Evolutionary conservation across 2,888 invertebrate species (phyloP), one percentile per base, ranked within the genome.

Genomic region (Leucania comma): DNA sequence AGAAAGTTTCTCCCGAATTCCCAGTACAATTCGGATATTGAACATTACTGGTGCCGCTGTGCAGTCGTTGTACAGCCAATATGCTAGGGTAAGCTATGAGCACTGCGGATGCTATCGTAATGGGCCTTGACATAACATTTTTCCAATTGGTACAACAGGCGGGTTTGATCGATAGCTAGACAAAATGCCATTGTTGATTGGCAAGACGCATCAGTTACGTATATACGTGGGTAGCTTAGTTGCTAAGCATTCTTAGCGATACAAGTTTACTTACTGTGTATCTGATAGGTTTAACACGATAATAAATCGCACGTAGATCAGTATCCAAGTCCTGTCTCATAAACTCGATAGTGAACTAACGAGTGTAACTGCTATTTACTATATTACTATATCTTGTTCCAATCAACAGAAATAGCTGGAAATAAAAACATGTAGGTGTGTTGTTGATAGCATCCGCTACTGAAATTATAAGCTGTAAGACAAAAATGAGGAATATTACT

Each of bases 291-390:
- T 65, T 70, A 72, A 65, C 63, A 61, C 61, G 26, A 71, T 72
- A 68, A 83, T 83, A 80, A 76, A 83, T 85, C 70, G 73, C 80
- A 79, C 81, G 78, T 78, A 81, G 78, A 78, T 79, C 77, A 58
- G 61, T 69, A 80, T 75, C 77, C 63, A 68, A 62, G 65, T 50
- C 69, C 54, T 75, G 80, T 75, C 78, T 70, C 78, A 68, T 82
- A 83, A 78, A 79, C 75, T 80, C n/a, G 80, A 67, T 71, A 62
- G 68, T 71, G 48, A 75, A 63, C 71, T 72, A 76, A 78, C 75
- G 59, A 71, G 68, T 81, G 54, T 29, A 51, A 71, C 69, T 63
- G 65, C 64, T 72, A 68, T 61, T 70, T 66, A 63, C 24, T 74
- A 26, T 12, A 48, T 61, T 65, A 59, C 56, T 53, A 10, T 57